Evolutionary conservation across 2,113 vertebrate genomes (phyloP).

Genomic region (Dunckerocampus dactyliophorus): DNA sequence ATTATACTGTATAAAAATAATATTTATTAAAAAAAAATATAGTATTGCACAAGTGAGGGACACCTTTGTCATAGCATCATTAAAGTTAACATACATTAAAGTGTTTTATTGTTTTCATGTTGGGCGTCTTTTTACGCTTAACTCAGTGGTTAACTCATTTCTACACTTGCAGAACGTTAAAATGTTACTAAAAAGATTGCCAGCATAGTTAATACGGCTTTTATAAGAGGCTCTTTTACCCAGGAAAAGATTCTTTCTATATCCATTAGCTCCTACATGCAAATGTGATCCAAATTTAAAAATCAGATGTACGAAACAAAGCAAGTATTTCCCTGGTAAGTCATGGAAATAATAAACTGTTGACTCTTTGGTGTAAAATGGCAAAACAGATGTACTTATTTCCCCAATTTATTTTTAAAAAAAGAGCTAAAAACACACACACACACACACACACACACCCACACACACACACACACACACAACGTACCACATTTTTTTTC

Average conservation of each 20-base stretch:
- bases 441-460: too few species aligned
- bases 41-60: too few species aligned
- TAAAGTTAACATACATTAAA: too few species aligned
- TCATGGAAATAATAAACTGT: background rate
- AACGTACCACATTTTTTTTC: conserved; percentile 68
- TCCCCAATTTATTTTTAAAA: conserved; percentile 67
- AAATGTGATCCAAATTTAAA: background rate
- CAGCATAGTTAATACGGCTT: background rate
- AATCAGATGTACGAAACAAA: background rate
- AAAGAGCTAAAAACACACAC: conserved; percentile 58
- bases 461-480: conserved; percentile 32
- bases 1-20: too few species aligned
- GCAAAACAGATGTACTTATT: conserved; percentile 38
- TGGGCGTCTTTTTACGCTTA: too few species aligned
- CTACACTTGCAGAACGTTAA: too few species aligned
- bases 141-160: too few species aligned
- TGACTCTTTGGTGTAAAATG: conserved; percentile 16
- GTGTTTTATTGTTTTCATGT: too few species aligned
- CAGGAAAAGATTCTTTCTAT: background rate
- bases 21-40: too few species aligned
- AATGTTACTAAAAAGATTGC: too few species aligned
- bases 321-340: background rate
- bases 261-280: background rate
- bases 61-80: too few species aligned
- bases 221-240: too few species aligned